phyloP scores from a whole-genome alignment of 2,888 invertebrate genomes.

The Lasioglossum marginatum region DNA sequence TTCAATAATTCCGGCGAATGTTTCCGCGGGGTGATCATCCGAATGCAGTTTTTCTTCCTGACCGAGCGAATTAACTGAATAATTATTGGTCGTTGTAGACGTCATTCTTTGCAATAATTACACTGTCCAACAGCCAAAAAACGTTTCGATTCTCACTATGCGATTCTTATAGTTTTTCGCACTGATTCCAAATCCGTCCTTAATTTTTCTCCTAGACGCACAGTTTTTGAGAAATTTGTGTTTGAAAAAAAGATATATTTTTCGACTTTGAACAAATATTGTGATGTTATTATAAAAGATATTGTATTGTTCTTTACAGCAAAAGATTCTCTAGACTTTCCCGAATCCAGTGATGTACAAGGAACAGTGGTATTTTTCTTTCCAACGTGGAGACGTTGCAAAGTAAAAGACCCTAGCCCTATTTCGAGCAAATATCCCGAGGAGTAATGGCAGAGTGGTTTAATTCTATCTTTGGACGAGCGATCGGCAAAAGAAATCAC shows the following conservation, averaged over 20 bases:
- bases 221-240: no score
- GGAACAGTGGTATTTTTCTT: background rate
- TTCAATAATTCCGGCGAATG: conserved; percentile 13
- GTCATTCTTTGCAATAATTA: background rate
- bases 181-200: no score
- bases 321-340: no score
- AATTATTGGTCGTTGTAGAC: conserved; percentile 12
- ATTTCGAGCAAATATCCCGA: conserved; percentile 9
- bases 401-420: conserved; percentile 3
- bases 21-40: background rate
- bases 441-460: conserved; percentile 16
- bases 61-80: conserved; percentile 2
- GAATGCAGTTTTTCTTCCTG: background rate
- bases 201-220: no score
- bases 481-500: conserved; percentile 19
- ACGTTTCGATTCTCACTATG: no score
- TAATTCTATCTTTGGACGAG: conserved; percentile 41
- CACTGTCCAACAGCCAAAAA: no score
- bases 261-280: no score
- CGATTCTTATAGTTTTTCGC: no score
- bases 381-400: background rate
- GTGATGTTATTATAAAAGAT: no score
- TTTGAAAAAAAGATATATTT: no score
- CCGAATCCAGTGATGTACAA: no score
- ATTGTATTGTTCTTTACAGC: no score